Evolutionary conservation across 1,140 invertebrate species (phyloP).

Genomic region (Sycobia sp.): DNA sequence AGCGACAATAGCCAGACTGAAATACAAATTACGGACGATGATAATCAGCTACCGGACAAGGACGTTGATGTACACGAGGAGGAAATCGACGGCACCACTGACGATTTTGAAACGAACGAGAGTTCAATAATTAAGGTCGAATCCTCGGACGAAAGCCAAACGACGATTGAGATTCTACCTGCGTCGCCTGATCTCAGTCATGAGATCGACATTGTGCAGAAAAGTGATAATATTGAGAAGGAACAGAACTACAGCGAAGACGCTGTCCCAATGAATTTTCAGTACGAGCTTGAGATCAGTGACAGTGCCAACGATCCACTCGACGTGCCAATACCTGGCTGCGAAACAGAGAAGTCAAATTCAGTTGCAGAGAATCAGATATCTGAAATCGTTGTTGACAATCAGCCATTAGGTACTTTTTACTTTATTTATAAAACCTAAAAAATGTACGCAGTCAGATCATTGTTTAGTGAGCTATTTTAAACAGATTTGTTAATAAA

Average conservation of each 20-base stretch:
- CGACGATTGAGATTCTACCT: constrained; percentile 55
- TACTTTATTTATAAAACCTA: not conserved
- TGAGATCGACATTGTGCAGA: constrained; percentile 25
- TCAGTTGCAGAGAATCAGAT: not conserved
- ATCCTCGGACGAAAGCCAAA: constrained; percentile 56
- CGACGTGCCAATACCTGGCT: constrained; percentile 37
- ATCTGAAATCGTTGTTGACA: not conserved
- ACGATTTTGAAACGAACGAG: constrained; percentile 29
- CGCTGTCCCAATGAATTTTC: constrained; percentile 47
- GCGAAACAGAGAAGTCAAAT: not conserved
- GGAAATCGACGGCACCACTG: constrained; percentile 24
- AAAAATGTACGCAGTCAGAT: not conserved
- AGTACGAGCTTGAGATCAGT: constrained; percentile 51
- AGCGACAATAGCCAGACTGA: constrained; percentile 16
- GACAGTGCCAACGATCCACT: constrained; percentile 41
- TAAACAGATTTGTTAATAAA: not conserved
- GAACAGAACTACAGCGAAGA: constrained; percentile 44
- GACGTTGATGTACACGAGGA: constrained; percentile 25
- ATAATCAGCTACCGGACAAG: constrained; percentile 16
- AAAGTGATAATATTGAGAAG: constrained; percentile 32
- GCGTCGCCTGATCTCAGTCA: constrained; percentile 47
- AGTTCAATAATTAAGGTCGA: constrained; percentile 54
- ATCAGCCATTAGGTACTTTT: constrained; percentile 17
- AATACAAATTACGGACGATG: not conserved
- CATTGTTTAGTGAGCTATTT: not conserved